Evolutionary conservation across 2,797 vertebrate genomes (phyloP).

Genomic region (Setipinna tenuifilis): DNA sequence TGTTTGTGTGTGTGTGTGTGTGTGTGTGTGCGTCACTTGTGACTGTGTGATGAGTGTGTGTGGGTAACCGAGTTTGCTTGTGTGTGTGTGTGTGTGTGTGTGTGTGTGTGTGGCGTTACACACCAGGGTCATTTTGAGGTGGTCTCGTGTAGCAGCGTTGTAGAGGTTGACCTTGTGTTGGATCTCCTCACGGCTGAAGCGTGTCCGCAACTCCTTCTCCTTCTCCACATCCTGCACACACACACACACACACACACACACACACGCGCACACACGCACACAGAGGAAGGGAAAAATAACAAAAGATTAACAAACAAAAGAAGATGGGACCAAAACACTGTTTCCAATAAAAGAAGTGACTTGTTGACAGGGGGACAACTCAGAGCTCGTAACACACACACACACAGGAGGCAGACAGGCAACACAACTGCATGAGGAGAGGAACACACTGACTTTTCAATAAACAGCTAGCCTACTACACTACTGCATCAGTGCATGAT

Average conservation of each 20-base stretch:
- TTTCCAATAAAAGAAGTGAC: too few species aligned
- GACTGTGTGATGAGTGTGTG: background rate
- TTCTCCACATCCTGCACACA: slow-evolving; percentile 89
- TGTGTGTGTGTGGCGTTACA: slow-evolving; percentile 38
- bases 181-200: slow-evolving; percentile 92
- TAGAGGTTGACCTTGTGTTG: slow-evolving; percentile 88
- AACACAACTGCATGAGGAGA: background rate
- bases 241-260: background rate
- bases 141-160: slow-evolving; percentile 88
- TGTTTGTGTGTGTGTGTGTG: background rate
- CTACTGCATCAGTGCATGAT: too few species aligned
- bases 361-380: too few species aligned
- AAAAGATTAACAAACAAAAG: background rate
- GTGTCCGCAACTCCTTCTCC: slow-evolving; percentile 82
- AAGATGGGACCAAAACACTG: background rate
- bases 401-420: too few species aligned
- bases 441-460: background rate
- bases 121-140: slow-evolving; percentile 94
- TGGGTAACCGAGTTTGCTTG: background rate
- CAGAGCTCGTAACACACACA: too few species aligned
- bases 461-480: too few species aligned
- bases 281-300: background rate
- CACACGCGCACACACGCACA: background rate
- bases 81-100: background rate
- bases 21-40: background rate